Evolutionary conservation across 2,888 invertebrate species (phyloP), one percentile per base, ranked within the genome.

Genomic region (Oasisia sp.): DNA sequence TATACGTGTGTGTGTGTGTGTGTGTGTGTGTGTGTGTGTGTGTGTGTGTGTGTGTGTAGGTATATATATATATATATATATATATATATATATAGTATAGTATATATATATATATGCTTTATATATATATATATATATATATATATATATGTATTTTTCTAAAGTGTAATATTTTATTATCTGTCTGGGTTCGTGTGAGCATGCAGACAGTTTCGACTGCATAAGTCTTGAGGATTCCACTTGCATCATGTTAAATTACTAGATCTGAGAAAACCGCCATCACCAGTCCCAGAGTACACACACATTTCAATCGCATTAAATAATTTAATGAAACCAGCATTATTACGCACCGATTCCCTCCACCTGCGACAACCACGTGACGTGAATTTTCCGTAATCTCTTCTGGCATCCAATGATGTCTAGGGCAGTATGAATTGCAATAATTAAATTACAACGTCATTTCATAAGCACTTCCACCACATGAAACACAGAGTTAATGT

Each of bases 381-480:
- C 27, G 74, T 74, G 74, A 14, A 74, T 74, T 74, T 19, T 27
- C n/a, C 27, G n/a, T 74, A 74, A 74, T n/a, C 5, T 74, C 74
- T 74, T 19, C 7, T 74, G 74, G 74, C 50, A 50, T 9, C 50
- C 14, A 50, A 74, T n/a, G 74, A n/a, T 74, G 74, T 19, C 7
- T 74, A 7, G 74, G 27, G 74, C 27, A 19, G 74, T 74, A 7
- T 74, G 74, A 74, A 74, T 74, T 74, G 74, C 74, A 74, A 74
- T 74, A 74, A 74, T 74, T 74, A 74, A 74, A 74, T 74, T 74
- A 74, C 74, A 74, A 74, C 27, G 14, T 74, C 74, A 74, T 74
- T 74, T 19, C 74, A 5, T 19, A 74, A 74, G 74, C 74, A 27
- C 27, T 74, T 74, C 27, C 74, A 74, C n/a, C 27, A 5, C 27